A percentile compares a stretch with the other conserved stretches of the same genome.
These are phyloP conservation scores for Clistopyga incitator DNA, from an alignment of 2,888 invertebrate species.

Conservation along the genomic window DNA sequence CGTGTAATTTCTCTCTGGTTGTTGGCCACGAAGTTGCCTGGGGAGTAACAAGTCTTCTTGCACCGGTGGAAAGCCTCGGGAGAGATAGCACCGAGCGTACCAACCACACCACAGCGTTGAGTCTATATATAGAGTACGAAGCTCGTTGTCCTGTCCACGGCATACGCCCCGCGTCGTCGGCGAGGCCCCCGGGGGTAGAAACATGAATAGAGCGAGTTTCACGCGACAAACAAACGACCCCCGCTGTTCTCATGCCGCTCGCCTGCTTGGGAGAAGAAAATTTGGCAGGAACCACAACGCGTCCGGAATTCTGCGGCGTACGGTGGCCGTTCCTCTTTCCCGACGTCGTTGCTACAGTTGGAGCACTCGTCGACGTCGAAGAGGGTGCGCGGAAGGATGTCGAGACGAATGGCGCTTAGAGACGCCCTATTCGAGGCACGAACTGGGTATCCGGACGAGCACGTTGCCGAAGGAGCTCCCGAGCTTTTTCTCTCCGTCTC, in stretches of 20 bases:
- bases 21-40: conserved; percentile 59
- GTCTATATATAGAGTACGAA: conserved; percentile 3
- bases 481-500: conserved; percentile 58
- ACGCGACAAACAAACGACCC: conserved; percentile 64
- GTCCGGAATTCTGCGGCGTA: conserved; percentile 42
- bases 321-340: conserved; percentile 27
- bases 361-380: conserved; percentile 46
- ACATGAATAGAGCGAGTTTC: conserved; percentile 47
- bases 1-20: conserved; percentile 57
- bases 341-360: conserved; percentile 23
- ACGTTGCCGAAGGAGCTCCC: conserved; percentile 42
- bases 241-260: conserved; percentile 42
- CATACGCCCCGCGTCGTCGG: conserved; percentile 57
- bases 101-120: conserved; percentile 27
- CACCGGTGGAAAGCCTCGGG: conserved; percentile 57
- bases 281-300: conserved; percentile 64
- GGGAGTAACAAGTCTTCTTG: conserved; percentile 64
- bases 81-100: conserved; percentile 48
- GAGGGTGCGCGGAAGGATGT: conserved; percentile 44
- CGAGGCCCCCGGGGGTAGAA: conserved; percentile 16
- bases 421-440: conserved; percentile 62
- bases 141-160: conserved; percentile 43
- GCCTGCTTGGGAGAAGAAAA: conserved; percentile 57
- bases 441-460: conserved; percentile 42
- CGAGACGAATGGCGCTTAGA: conserved; percentile 59